These are phyloP conservation scores for Odontomyia ornata DNA, from an alignment of 2,888 invertebrate species.

Conservation along the genomic window DNA sequence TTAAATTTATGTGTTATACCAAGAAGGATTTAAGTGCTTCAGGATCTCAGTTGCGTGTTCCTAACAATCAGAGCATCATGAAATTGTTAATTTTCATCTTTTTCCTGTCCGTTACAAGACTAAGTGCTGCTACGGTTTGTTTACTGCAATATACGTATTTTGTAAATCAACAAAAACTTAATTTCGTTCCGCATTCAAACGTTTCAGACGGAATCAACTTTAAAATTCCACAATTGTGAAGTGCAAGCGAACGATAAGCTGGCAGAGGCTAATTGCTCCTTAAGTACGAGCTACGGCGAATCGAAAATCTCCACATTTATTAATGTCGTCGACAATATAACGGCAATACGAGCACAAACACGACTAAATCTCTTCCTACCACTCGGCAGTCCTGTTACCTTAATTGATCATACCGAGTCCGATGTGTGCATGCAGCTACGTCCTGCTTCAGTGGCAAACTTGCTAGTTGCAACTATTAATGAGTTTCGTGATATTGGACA, in stretches of 20 bases:
- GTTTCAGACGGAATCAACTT: background rate
- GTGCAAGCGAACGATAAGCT: conserved; percentile 2
- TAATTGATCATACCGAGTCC: background rate
- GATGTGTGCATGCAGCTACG: background rate
- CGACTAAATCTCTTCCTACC: background rate
- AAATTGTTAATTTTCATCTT: too few species aligned
- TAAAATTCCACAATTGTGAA: conserved; percentile 18
- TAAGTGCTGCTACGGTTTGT: too few species aligned
- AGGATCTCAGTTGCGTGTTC: too few species aligned
- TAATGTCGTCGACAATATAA: conserved; percentile 1
- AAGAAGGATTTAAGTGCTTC: too few species aligned
- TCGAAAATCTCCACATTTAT: conserved; percentile 16
- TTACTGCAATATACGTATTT: background rate
- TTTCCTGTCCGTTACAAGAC: too few species aligned
- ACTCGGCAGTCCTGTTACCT: background rate
- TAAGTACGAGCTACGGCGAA: conserved; percentile 2
- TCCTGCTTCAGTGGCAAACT: background rate
- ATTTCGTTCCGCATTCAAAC: background rate
- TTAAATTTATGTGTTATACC: too few species aligned
- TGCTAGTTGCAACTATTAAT: conserved; percentile 2
- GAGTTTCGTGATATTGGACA: conserved; percentile 33
- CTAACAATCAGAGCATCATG: too few species aligned
- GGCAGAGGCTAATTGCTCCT: conserved; percentile 21
- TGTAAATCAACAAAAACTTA: background rate
- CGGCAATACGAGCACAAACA: conserved; percentile 1